phyloP scores from a whole-genome alignment of 2,113 vertebrate genomes.

The Paradoxurus hermaphroditus region DNA sequence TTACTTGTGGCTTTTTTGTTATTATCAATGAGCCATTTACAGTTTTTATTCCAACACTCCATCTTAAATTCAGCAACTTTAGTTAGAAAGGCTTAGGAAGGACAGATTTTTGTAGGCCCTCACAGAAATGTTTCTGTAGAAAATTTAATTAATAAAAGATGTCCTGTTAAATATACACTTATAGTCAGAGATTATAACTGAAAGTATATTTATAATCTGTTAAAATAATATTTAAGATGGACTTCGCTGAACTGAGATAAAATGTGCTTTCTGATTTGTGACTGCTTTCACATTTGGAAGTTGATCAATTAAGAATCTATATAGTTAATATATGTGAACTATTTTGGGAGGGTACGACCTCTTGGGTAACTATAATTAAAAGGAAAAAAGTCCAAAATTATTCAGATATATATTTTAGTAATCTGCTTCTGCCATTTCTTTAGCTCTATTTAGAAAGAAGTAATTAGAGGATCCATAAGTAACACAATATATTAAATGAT shows the following conservation, averaged over 20 bases:
- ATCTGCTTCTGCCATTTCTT: background rate
- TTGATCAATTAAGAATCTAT: background rate
- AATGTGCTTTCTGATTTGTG: background rate
- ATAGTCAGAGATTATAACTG: background rate
- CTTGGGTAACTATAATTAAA: background rate
- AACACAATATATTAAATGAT: background rate
- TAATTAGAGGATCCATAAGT: background rate
- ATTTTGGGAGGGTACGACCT: background rate
- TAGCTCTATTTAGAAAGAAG: slow-evolving; percentile 7
- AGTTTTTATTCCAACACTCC: background rate
- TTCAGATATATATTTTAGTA: background rate
- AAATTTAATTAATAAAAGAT: background rate
- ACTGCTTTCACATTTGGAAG: background rate
- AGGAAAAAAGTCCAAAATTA: background rate
- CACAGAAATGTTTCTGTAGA: background rate
- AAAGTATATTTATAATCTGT: background rate
- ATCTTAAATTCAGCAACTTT: background rate
- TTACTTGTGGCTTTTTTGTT: background rate
- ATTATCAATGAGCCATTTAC: background rate
- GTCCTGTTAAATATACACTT: background rate
- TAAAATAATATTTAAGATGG: background rate
- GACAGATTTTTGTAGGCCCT: background rate
- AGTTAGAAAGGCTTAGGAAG: background rate
- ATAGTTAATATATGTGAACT: background rate
- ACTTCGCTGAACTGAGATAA: background rate